Evolutionary conservation across 2,888 invertebrate genomes (phyloP).

Genomic region (Ceraclea dissimilis): DNA sequence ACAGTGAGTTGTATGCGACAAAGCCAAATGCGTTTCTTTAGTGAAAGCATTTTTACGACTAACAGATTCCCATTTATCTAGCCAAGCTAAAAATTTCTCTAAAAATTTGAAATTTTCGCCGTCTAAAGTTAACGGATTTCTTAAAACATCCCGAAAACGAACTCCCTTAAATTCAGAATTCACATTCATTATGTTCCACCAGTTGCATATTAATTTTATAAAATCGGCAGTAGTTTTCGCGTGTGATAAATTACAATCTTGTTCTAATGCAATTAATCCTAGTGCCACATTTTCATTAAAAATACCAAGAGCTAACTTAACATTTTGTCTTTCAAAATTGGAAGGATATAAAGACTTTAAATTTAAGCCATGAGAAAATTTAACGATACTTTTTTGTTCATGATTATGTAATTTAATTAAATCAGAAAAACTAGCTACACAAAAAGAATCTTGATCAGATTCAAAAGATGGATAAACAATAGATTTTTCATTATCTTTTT

Average conservation of each 20-base stretch:
- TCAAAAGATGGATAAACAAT: background rate
- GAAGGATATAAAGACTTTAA: background rate
- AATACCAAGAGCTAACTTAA: background rate
- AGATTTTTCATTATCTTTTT: background rate
- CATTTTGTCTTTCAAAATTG: background rate
- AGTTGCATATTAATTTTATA: background rate
- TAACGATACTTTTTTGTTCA: background rate
- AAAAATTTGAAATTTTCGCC: background rate
- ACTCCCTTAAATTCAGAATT: background rate
- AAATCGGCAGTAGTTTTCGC: background rate
- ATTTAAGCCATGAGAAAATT: background rate
- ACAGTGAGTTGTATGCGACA: background rate
- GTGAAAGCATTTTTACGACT: background rate
- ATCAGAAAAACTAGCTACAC: background rate
- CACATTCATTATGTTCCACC: conserved; percentile 1
- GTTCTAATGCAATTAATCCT: background rate
- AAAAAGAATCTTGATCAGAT: background rate
- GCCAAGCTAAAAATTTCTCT: background rate
- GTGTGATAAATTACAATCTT: background rate
- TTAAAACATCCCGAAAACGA: background rate
- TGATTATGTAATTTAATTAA: background rate
- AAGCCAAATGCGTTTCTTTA: background rate
- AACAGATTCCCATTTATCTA: background rate
- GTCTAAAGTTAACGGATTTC: background rate
- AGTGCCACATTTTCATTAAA: background rate